Conservation (phyloP, 2,797 vertebrate species). For the Clarias laeviceps region DNA sequence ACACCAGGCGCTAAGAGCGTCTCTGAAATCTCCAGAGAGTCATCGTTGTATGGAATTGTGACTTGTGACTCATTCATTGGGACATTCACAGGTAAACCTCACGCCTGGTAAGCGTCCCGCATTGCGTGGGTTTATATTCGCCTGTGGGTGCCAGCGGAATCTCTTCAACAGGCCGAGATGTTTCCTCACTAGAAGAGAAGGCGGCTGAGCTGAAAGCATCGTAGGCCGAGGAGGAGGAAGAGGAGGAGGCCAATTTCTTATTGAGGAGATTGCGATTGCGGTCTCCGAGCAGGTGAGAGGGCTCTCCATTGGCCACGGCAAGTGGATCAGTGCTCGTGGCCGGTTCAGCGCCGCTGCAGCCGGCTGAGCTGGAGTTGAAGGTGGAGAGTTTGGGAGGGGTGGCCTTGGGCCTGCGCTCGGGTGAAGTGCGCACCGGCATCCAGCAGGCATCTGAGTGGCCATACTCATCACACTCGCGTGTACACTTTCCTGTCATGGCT, state of each 20-base stretch:
- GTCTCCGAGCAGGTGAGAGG: constrained; percentile 89
- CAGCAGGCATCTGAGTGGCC: constrained; percentile 99
- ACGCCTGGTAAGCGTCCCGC: constrained; percentile 94
- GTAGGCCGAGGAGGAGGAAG: constrained; percentile 95
- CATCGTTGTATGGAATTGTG: not conserved
- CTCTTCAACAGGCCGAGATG: constrained; percentile 85
- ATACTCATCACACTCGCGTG: constrained; percentile 95
- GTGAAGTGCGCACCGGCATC: constrained; percentile 98
- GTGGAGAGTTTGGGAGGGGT: constrained; percentile 99
- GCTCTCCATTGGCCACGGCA: constrained; percentile 89
- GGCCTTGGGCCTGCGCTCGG: constrained; percentile 92
- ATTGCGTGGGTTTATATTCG: constrained; percentile 97
- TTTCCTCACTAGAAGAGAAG: constrained; percentile 88
- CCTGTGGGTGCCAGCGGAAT: constrained; percentile 94
- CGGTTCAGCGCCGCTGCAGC: constrained; percentile 77
- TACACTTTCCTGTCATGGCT: constrained; percentile 98
- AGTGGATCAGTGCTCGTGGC: constrained; percentile 90
- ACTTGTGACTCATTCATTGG: not conserved
- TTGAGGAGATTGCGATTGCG: constrained; percentile 98
- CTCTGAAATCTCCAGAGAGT: constrained; percentile 38
- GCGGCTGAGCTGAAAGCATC: constrained; percentile 88
- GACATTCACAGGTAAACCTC: constrained; percentile 97
- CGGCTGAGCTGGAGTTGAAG: constrained; percentile 85
- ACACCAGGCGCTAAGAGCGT: constrained; percentile 45
- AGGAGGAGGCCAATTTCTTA: constrained; percentile 97